Evolutionary conservation across 2,113 vertebrate species (phyloP).

Genomic region (Oreamnos americanus): DNA sequence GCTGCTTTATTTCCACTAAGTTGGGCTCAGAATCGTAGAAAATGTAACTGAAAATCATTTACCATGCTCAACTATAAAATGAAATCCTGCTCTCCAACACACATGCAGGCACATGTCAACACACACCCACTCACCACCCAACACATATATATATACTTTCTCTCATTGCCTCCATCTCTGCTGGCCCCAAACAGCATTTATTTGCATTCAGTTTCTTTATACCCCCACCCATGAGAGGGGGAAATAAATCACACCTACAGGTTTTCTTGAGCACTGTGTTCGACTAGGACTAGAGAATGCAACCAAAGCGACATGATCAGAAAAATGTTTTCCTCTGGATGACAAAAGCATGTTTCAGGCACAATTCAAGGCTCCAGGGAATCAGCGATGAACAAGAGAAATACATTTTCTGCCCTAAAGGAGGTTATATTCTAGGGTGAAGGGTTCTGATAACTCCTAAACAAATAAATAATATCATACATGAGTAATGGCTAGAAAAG

Average conservation of each 20-base stretch:
- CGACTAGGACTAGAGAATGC: not conserved
- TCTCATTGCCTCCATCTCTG: not conserved
- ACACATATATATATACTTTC: not conserved
- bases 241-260: not conserved
- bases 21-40: not conserved
- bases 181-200: not conserved
- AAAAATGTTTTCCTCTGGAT: not conserved
- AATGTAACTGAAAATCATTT: not conserved
- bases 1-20: conserved; percentile 41
- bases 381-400: not conserved
- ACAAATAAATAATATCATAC: not conserved
- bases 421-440: not conserved
- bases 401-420: not conserved
- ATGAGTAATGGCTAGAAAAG: not conserved
- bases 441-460: not conserved
- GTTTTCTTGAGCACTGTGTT: not conserved
- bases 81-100: not conserved
- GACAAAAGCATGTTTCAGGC: not conserved
- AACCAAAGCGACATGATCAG: not conserved
- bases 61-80: not conserved
- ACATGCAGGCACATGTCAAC: not conserved
- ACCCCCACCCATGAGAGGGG: not conserved
- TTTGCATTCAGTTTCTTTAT: not conserved
- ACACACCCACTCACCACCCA: not conserved
- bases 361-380: not conserved